Conservation (phyloP, 1,140 invertebrate species). For the Rhizoglyphus robini region DNA sequence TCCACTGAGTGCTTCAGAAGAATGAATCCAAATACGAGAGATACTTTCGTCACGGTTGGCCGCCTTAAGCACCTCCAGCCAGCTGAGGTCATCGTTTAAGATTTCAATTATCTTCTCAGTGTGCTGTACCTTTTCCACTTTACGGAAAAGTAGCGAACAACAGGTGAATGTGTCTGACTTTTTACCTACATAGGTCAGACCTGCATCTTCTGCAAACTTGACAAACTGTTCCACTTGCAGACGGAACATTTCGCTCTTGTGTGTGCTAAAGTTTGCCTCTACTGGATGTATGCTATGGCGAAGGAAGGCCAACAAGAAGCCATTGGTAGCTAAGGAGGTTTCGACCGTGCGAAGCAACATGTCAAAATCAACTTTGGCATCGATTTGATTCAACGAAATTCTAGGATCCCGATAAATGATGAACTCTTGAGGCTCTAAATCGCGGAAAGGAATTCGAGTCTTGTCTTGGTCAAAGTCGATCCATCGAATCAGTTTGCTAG, state of each 20-base stretch:
- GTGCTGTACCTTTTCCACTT: not conserved
- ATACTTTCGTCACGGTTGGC: slow-evolving; percentile 28
- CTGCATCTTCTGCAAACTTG: not conserved
- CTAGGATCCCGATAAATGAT: slow-evolving; percentile 30
- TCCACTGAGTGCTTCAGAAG: not conserved
- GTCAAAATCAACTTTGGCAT: slow-evolving; percentile 30
- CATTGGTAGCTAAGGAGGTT: slow-evolving; percentile 48
- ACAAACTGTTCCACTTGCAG: not conserved
- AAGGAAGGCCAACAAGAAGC: slow-evolving; percentile 64
- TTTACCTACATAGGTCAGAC: not conserved
- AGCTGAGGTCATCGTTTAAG: not conserved
- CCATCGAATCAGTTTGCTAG: slow-evolving; percentile 17
- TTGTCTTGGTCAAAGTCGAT: slow-evolving; percentile 25
- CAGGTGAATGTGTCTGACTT: slow-evolving; percentile 2
- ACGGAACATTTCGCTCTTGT: not conserved
- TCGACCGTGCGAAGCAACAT: slow-evolving; percentile 29
- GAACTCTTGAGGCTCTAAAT: slow-evolving; percentile 29
- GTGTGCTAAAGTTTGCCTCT: slow-evolving; percentile 14
- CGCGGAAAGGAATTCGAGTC: slow-evolving; percentile 20
- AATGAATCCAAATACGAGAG: slow-evolving; percentile 33
- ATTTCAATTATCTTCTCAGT: not conserved
- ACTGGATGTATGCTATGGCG: slow-evolving; percentile 39
- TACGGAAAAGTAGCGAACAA: slow-evolving; percentile 1
- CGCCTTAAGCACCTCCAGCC: slow-evolving; percentile 25
- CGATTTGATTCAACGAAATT: slow-evolving; percentile 8